Percentiles rank a stretch among this genome's conserved stretches.
These are phyloP conservation scores for Ursus arctos DNA, from an alignment of 2,113 vertebrate genomes.

Conservation along the genomic window DNA sequence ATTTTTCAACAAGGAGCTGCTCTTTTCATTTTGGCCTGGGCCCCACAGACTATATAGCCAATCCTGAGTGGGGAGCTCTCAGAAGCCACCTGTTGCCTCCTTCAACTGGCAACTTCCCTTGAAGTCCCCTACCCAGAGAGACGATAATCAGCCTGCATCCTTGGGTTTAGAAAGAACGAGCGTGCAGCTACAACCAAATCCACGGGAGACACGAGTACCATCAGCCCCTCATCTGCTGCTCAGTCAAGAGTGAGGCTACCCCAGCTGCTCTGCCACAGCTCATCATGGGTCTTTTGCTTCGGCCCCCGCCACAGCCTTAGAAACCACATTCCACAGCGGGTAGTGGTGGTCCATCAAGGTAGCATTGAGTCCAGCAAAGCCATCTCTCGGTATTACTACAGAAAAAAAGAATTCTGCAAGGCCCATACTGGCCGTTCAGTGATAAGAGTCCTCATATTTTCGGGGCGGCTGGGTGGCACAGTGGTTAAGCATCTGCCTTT, in stretches of 20 bases:
- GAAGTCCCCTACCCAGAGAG: background rate
- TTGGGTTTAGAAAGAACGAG: background rate
- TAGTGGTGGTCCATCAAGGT: background rate
- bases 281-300: background rate
- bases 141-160: background rate
- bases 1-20: background rate
- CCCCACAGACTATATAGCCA: too few species aligned
- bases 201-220: background rate
- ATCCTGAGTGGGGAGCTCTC: background rate
- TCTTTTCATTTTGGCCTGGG: background rate
- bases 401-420: rapidly evolving
- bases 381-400: background rate
- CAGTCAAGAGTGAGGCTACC: rapidly evolving
- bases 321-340: background rate
- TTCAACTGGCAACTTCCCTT: too few species aligned
- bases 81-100: background rate
- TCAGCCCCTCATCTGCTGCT: background rate
- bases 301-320: rapidly evolving
- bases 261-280: too few species aligned
- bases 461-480: too few species aligned
- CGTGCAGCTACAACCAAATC: background rate
- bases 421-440: too few species aligned
- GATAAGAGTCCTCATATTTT: background rate
- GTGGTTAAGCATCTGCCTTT: too few species aligned
- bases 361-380: too few species aligned